These are phyloP conservation scores for Pasiphila rectangulata DNA, from an alignment of 2,888 invertebrate genomes.

Conservation along the genomic window DNA sequence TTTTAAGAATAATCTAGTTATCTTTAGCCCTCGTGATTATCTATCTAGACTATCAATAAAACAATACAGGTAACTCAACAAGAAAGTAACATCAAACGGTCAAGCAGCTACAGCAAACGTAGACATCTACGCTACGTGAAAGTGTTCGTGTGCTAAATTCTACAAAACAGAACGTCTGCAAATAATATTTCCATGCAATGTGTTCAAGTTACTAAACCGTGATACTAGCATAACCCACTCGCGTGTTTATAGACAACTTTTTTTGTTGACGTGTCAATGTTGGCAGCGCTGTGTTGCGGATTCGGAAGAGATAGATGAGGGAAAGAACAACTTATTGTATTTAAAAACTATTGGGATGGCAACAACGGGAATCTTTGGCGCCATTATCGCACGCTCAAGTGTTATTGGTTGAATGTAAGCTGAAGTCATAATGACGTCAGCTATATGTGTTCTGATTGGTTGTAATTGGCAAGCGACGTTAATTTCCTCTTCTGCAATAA, in stretches of 20 bases:
- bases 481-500: slow-evolving; percentile 21
- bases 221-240: slow-evolving; percentile 35
- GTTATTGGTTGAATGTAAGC: slow-evolving; percentile 18
- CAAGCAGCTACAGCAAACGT: slow-evolving; percentile 25
- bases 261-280: slow-evolving; percentile 23
- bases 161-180: slow-evolving; percentile 25
- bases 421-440: slow-evolving; percentile 11
- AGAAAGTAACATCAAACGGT: slow-evolving; percentile 15
- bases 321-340: slow-evolving; percentile 52
- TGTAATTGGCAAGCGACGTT: slow-evolving; percentile 25
- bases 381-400: slow-evolving; percentile 19
- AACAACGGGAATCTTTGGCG: slow-evolving; percentile 23
- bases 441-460: slow-evolving; percentile 17
- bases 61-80: slow-evolving; percentile 7
- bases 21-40: slow-evolving; percentile 15
- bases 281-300: slow-evolving; percentile 60
- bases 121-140: slow-evolving; percentile 21
- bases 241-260: slow-evolving; percentile 10
- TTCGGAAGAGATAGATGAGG: slow-evolving; percentile 41
- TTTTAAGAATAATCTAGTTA: slow-evolving; percentile 10
- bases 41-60: slow-evolving; percentile 15
- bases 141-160: slow-evolving; percentile 19
- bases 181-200: slow-evolving; percentile 30
- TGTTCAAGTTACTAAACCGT: slow-evolving; percentile 22
- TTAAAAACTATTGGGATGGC: slow-evolving; percentile 22